phyloP scores from a whole-genome alignment of 2,113 vertebrate genomes.

The Crotophaga sulcirostris region DNA sequence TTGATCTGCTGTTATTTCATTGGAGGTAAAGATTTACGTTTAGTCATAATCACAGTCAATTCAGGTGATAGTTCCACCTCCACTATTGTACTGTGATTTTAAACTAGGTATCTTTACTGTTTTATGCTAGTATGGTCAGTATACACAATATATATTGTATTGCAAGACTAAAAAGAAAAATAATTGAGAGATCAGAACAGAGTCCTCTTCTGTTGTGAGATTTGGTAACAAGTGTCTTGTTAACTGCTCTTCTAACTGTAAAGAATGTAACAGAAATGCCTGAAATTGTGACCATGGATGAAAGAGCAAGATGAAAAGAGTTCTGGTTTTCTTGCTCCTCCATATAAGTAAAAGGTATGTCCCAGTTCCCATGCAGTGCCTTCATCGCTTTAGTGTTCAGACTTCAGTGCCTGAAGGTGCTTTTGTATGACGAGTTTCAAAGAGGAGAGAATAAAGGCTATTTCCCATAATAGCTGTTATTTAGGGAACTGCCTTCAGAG shows the following conservation, averaged over 20 bases:
- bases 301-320: neutral
- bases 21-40: neutral
- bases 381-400: neutral
- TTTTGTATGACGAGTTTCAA: neutral
- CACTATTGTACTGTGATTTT: neutral
- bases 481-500: neutral
- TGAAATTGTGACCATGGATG: neutral
- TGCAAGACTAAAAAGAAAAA: neutral
- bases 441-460: neutral
- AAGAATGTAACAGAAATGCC: neutral
- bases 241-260: neutral
- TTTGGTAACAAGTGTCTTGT: neutral
- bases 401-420: neutral
- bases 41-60: neutral
- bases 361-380: neutral
- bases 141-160: neutral
- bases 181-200: neutral
- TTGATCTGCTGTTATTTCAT: neutral
- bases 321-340: neutral
- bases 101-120: neutral
- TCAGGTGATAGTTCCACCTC: neutral
- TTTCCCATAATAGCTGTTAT: neutral
- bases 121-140: neutral
- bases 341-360: neutral
- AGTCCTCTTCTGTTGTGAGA: neutral